Evolutionary conservation across 2,113 vertebrate genomes (phyloP).

Genomic region (Dryoscopus gambensis): DNA sequence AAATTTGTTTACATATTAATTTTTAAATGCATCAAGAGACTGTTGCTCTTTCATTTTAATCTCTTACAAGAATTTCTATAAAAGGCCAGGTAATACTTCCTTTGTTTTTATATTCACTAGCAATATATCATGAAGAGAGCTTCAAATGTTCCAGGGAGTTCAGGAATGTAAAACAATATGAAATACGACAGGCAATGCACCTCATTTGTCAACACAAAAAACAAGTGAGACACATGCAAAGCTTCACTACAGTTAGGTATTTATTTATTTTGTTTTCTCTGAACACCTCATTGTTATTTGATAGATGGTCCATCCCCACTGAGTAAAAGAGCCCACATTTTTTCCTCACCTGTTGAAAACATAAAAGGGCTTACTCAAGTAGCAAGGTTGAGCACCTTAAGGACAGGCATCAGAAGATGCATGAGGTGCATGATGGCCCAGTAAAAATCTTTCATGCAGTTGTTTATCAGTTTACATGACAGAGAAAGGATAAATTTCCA

Average conservation of each 20-base stretch:
- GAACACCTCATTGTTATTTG: not conserved
- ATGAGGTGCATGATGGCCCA: not conserved
- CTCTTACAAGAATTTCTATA: not conserved
- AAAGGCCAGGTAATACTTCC: not conserved
- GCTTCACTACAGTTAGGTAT: not conserved
- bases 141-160: not conserved
- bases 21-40: not conserved
- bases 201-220: not conserved
- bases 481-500: not conserved
- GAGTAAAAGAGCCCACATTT: not conserved
- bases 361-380: not conserved
- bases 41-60: not conserved
- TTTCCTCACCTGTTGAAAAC: not conserved
- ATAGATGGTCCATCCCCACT: not conserved
- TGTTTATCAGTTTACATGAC: not conserved
- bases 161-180: not conserved
- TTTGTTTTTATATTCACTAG: not conserved
- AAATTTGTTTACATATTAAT: not conserved
- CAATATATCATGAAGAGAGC: not conserved
- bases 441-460: not conserved
- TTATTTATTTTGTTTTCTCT: not conserved
- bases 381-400: not conserved
- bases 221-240: not conserved
- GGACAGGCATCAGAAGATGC: not conserved
- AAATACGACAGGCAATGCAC: not conserved